These are phyloP conservation scores for Lepus townsendii DNA, from an alignment of 2,797 vertebrate species.

Conservation along the genomic window DNA sequence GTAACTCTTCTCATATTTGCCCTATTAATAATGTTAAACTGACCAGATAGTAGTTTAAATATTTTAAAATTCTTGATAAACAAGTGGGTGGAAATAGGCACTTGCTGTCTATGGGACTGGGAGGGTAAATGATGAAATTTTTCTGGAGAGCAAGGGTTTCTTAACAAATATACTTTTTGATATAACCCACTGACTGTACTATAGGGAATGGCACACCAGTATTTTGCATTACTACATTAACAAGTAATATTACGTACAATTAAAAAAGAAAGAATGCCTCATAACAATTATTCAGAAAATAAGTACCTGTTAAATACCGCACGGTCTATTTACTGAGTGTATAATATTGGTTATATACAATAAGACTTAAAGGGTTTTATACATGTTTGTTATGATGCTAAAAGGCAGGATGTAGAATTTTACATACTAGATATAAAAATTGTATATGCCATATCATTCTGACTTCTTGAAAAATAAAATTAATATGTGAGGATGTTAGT, in stretches of 20 bases:
- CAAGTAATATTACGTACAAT: neutral
- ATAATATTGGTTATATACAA: slow-evolving; percentile 11
- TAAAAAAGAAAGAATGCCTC: slow-evolving; percentile 24
- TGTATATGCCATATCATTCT: slow-evolving; percentile 2
- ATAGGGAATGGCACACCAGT: neutral
- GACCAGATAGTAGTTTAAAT: neutral
- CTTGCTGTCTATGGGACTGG: neutral
- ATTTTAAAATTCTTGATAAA: neutral
- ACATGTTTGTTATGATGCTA: neutral
- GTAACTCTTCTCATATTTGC: neutral
- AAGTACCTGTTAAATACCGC: neutral
- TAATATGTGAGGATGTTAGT: neutral
- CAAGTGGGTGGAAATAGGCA: neutral
- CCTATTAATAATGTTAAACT: slow-evolving; percentile 34
- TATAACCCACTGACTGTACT: slow-evolving; percentile 19
- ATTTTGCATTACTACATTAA: slow-evolving; percentile 4
- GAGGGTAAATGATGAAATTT: neutral
- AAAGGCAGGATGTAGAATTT: neutral
- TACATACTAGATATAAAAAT: neutral
- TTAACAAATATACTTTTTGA: slow-evolving; percentile 30
- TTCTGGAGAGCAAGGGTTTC: neutral
- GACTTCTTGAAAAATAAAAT: neutral
- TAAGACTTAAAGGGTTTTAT: slow-evolving; percentile 18
- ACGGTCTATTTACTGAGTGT: slow-evolving; percentile 20
- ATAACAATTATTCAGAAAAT: slow-evolving; percentile 32